phyloP scores from a whole-genome alignment of 2,113 vertebrate species.

The Pachyramphus minor region DNA sequence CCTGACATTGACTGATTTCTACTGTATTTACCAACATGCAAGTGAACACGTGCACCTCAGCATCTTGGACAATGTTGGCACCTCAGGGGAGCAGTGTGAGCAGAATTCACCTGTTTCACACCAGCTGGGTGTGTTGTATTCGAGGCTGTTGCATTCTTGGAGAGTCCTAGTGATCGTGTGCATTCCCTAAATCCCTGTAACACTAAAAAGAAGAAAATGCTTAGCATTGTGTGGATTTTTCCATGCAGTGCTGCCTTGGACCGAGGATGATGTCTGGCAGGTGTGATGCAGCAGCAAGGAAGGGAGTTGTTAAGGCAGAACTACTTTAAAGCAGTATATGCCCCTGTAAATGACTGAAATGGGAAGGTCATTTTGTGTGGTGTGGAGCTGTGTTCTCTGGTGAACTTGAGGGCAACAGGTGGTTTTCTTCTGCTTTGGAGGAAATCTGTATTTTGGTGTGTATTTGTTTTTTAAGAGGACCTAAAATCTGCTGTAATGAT shows the following conservation, averaged over 20 bases:
- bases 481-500: not conserved
- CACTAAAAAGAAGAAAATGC: not conserved
- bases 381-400: not conserved
- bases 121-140: not conserved
- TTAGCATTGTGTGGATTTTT: not conserved
- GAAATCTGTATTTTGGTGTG: not conserved
- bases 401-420: not conserved
- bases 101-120: not conserved
- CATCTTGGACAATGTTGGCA: not conserved
- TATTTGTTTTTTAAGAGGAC: not conserved
- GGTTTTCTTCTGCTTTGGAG: not conserved
- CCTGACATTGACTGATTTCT: not conserved
- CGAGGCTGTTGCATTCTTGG: rapidly evolving
- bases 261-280: not conserved
- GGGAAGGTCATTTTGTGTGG: not conserved
- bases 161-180: not conserved
- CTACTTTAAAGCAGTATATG: not conserved
- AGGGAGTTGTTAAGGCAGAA: not conserved
- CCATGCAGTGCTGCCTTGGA: not conserved
- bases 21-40: not conserved
- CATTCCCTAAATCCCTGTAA: not conserved
- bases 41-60: not conserved
- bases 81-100: not conserved
- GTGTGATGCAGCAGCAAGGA: not conserved
- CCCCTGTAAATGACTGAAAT: not conserved